Evolutionary conservation across 1,140 invertebrate species (phyloP).

Genomic region (Scylla paramamosain): DNA sequence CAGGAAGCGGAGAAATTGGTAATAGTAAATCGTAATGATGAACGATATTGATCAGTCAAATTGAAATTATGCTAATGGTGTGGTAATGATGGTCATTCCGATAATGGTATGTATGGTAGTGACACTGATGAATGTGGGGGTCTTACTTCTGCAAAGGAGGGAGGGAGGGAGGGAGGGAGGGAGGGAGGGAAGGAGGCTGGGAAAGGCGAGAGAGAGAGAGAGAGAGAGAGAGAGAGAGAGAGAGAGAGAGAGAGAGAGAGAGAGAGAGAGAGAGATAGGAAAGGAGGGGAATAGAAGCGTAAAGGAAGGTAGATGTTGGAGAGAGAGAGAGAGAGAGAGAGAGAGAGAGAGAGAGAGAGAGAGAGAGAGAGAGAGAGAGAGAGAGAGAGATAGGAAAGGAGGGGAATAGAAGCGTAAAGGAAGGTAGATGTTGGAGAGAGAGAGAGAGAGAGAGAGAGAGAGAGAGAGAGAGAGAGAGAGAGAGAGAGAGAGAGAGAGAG

Average conservation of each 20-base stretch:
- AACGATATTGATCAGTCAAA: constrained; percentile 13
- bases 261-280: not conserved
- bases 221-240: not conserved
- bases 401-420: not conserved
- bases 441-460: not conserved
- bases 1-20: not conserved
- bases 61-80: not conserved
- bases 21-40: not conserved
- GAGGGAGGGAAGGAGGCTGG: not conserved
- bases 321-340: not conserved
- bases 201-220: not conserved
- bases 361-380: not conserved
- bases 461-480: not conserved
- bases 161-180: not conserved
- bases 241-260: not conserved
- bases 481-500: not conserved
- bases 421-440: not conserved
- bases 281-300: not conserved
- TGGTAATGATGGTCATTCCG: not conserved
- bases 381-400: not conserved
- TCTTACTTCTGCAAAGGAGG: not conserved
- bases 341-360: not conserved
- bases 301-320: not conserved
- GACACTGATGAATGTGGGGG: not conserved
- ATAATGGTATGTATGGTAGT: not conserved